These are phyloP conservation scores for Paracentrotus lividus DNA, from an alignment of 53 echinoderm and acorn worm species.

Conservation along the genomic window DNA sequence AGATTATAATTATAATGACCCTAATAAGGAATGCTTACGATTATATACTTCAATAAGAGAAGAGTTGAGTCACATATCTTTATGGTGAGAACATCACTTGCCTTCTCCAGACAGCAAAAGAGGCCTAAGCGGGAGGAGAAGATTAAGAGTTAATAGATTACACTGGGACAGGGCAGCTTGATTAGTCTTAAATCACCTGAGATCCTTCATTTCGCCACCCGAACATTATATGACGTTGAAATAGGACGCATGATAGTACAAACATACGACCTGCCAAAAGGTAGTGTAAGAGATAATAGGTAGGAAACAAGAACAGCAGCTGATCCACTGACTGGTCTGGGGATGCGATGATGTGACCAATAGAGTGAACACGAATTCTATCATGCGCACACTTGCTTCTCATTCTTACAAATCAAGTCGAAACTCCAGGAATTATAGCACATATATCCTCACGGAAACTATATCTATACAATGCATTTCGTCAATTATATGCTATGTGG, in stretches of 20 bases:
- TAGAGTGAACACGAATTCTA: neutral
- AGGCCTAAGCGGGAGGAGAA: neutral
- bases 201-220: neutral
- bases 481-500: no score
- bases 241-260: neutral
- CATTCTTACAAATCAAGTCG: neutral
- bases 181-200: no score
- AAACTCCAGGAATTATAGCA: no score
- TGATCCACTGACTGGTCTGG: neutral
- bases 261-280: slow-evolving; percentile 24
- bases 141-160: neutral
- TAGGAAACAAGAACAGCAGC: neutral
- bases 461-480: no score
- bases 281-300: neutral
- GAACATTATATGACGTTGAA: slow-evolving; percentile 35
- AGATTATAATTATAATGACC: no score
- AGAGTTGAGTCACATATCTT: no score
- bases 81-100: no score
- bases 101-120: neutral
- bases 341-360: no score
- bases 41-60: no score
- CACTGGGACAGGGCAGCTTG: no score
- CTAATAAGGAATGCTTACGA: no score
- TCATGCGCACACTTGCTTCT: neutral
- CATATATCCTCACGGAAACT: no score